Evolutionary conservation across 2,797 vertebrate genomes (phyloP), one percentile per base, ranked within the genome.

Genomic region (Cynodonichthys magdalenae): DNA sequence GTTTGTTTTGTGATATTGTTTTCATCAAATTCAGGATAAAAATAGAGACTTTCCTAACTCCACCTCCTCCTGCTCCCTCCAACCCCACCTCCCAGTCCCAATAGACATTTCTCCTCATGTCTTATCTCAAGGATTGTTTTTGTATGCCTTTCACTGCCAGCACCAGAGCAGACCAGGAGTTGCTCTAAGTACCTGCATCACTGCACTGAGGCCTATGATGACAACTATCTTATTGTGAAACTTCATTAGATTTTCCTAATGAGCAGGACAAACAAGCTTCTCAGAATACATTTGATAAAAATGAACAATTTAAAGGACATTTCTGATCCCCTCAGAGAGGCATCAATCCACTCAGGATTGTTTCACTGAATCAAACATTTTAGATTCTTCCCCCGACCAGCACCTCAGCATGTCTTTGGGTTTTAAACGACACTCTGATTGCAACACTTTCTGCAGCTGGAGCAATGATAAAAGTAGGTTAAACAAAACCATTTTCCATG

Each of bases 11-110:
- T 9, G 31, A 7, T 31, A 9, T 31, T 31, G 31, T 7, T 31
- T 63, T 71, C 86, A 81, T 91, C 88, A 88, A 79, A 92, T 90
- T 89, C 84, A 87, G 84, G 71, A 80, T 78, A 76, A 85, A 57
- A 66, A 85, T 55, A 66, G 52, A 24, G 24, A 24, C 2, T 2
- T 24, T 24, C 3, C 18, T 28, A 14, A 59, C 64, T 34, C 34
- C 34, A 36, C 71, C 65, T 6, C 39, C 47, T 34, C 48, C 53
- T 54, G 53, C 15, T 27, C 42, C 39, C 17, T 12, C 46, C 66
- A 2, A 11, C 28, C 66, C 53, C 66, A 45, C 52, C 14, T 34
- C n/a, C 55, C 54, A 60, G 57, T 64, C 75, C 78, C 55, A 17
- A 62, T 29, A 64, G 67, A 69, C 74, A 78, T 82, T 24, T 77